A percentile compares a stretch with the other conserved stretches of the same genome.
Conservation (phyloP, 2,888 invertebrate species). For the Ochropleura leucogaster region DNA sequence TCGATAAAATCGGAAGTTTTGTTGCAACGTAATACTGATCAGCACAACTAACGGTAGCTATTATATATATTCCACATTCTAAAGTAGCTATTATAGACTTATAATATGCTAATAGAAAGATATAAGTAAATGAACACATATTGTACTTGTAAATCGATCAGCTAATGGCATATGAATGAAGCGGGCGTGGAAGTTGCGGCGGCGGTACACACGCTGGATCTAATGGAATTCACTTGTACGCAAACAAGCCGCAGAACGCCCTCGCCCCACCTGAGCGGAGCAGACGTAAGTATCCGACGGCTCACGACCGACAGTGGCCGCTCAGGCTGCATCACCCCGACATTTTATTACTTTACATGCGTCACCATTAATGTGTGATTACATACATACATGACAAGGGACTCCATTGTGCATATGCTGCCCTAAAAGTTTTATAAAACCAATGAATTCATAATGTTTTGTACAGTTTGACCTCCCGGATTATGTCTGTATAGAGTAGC, state of each 20-base stretch:
- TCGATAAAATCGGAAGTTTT: constrained; percentile 2
- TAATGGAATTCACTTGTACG: constrained; percentile 91
- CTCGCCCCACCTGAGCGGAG: constrained; percentile 76
- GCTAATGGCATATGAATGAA: constrained; percentile 90
- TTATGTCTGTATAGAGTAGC: not conserved
- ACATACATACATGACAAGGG: constrained; percentile 17
- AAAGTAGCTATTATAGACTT: constrained; percentile 41
- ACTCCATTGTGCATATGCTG: not conserved
- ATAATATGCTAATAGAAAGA: constrained; percentile 53
- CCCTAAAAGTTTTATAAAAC: not conserved
- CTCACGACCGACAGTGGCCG: not conserved
- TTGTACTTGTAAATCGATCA: constrained; percentile 88
- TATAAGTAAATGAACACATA: constrained; percentile 78
- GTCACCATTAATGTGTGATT: constrained; percentile 54
- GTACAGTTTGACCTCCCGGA: not conserved
- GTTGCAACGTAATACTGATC: not conserved
- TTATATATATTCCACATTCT: not conserved
- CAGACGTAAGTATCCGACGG: constrained; percentile 74
- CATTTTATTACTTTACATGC: constrained; percentile 65
- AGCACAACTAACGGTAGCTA: constrained; percentile 2
- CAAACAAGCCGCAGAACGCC: constrained; percentile 88
- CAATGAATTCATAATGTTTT: not conserved
- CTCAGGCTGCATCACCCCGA: constrained; percentile 65
- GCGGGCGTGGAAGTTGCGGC: constrained; percentile 84
- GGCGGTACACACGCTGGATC: constrained; percentile 85